Base-by-base conservation (phyloP, 1,140 invertebrate species). In the Aphis gossypii region DNA sequence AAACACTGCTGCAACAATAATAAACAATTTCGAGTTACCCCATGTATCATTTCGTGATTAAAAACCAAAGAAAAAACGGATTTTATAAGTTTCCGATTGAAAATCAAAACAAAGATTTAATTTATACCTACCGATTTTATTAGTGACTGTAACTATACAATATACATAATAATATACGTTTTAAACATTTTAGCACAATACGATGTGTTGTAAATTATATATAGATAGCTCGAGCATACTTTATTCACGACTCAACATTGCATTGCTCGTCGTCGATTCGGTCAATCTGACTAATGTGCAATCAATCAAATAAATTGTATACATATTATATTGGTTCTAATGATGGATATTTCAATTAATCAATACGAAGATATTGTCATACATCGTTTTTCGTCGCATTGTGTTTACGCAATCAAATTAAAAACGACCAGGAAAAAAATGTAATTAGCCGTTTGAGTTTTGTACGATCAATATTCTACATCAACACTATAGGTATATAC, bases 401-500 rank as follows among this genome's bases (percentile, higher is more conserved):
- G n/a, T 76, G 4, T 76, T 76, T 35, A 76, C 14, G 30, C 60
- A 76, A 76, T 76, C 30, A 76, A 76, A 76, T 76, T 76, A 76
- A 76, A 76, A 76, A 76, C n/a, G 30, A 76, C 14, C 11, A 76
- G 60, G n/a, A 76, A 68, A 68, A 68, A 68, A 76, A n/a, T n/a
- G 30, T 76, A 35, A 76, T 76, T 76, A 76, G 60, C n/a, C 60
- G 60, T 76, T n/a, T 76, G 60, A 76, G 60, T 68, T 68, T 68
- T 14, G 60, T 68, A 68, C 60, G 14, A 76, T 76, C 60, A 76
- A 76, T 76, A 76, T 76, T 41, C 38, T 41, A 41, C 38, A 41
- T 76, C 14, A 68, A 68, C 18, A 18, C 30, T 30, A n/a, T 68
- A 68, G 4, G n/a, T 76, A 5, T n/a, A 76, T 76, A 46, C 46